Evolutionary conservation across 1,140 invertebrate species (phyloP), one percentile per base, ranked within the genome.

Genomic region (Heliconius eleuchia): DNA sequence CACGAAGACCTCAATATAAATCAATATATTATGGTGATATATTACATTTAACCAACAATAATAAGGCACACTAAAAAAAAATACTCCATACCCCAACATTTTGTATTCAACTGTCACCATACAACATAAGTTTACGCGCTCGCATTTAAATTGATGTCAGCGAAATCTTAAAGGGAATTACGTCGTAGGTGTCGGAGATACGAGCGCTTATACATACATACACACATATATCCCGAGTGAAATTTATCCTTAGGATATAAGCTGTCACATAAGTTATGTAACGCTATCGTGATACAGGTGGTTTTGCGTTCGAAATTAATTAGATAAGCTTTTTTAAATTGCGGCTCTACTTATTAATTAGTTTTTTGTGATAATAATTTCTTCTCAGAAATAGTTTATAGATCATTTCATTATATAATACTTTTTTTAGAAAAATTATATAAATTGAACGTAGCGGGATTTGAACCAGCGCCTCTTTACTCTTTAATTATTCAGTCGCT

Each of bases 261-360:
- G 27, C 60, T 66, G 60, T 66, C 60, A 66, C 60, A 66, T 30
- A 66, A 13, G 23, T 66, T 66, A 66, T 66, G 60, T 30, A n/a
- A 66, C 5, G 60, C 9, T 27, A 13, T 66, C 60, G 23, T 30
- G 0, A 13, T 66, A 16, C 60, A 66, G 60, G 60, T 66, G 60
- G 60, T 30, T 60, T 60, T n/a, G 7, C 3, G 55, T 60, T 66
- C 27, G 27, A 30, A 66, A 30, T 27, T 30, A 11, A 66, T 66
- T 66, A 16, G 9, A 23, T 16, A 30, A 66, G 23, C n/a, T 23
- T 57, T 57, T 57, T n/a, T 46, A 16, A 55, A n/a, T 19, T 55
- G 52, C 7, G 8, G 52, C 52, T 55, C 19, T n/a, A 19, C 1
- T 19, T 27, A 9, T 60, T 23, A 23, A 8, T 60, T 11, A 23